Conservation (phyloP, 2,888 invertebrate species). For the Allygus modestus region DNA sequence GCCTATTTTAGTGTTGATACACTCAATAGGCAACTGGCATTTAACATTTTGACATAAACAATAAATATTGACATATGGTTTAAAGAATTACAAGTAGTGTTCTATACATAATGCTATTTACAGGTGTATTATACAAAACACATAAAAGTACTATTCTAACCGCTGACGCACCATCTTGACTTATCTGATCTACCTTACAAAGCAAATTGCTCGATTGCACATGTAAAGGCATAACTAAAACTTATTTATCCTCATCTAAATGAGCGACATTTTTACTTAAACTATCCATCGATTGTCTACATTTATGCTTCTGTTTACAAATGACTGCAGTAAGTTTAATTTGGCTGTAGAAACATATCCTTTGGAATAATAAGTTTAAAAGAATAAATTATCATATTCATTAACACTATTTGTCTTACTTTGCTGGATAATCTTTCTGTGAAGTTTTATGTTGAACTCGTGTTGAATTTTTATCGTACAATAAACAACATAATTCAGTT, state of each 20-base stretch:
- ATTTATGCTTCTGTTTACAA: not conserved
- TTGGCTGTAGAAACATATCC: too few species aligned
- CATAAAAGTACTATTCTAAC: conserved; percentile 34
- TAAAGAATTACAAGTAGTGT: conserved; percentile 42
- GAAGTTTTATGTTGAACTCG: too few species aligned
- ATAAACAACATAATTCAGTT: too few species aligned
- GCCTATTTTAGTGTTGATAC: conserved; percentile 27
- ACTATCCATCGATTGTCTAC: not conserved
- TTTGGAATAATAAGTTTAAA: too few species aligned
- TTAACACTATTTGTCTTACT: too few species aligned
- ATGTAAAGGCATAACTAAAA: conserved; percentile 7
- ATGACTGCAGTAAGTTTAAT: too few species aligned
- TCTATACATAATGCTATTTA: conserved; percentile 52
- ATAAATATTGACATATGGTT: conserved; percentile 56
- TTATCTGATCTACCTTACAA: not conserved
- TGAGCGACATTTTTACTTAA: not conserved
- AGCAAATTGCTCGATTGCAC: conserved; percentile 45
- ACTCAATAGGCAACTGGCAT: conserved; percentile 43
- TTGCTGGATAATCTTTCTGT: too few species aligned
- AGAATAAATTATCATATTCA: too few species aligned
- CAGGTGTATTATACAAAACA: conserved; percentile 51
- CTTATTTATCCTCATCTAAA: not conserved
- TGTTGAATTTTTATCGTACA: too few species aligned
- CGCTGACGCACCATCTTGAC: conserved; percentile 41
- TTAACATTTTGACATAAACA: conserved; percentile 32